Percentiles rank a stretch among this genome's conserved stretches.
Evolutionary conservation across 2,888 invertebrate genomes (phyloP).

Genomic region (Himalopsyche japonica): DNA sequence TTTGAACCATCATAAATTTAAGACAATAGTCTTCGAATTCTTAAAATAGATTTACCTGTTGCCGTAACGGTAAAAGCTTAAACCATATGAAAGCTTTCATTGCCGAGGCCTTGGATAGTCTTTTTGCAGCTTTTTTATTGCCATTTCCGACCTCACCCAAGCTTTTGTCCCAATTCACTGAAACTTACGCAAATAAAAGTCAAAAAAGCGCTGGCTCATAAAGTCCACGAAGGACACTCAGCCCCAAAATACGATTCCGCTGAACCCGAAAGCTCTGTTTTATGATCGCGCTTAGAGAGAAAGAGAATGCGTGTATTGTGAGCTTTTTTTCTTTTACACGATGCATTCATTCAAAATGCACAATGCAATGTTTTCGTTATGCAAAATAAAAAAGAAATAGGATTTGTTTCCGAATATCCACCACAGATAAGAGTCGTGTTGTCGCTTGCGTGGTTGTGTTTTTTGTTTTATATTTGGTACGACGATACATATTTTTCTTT

Average conservation of each 20-base stretch:
- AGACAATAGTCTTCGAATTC: neutral
- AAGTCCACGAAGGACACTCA: neutral
- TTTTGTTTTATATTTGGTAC: neutral
- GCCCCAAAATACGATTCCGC: neutral
- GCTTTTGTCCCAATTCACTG: neutral
- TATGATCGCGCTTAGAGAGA: neutral
- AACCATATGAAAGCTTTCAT: neutral
- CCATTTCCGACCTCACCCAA: slow-evolving; percentile 3
- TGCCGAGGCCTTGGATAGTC: neutral
- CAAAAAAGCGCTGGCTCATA: neutral
- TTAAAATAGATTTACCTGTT: neutral
- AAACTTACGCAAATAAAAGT: neutral
- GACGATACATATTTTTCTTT: no score
- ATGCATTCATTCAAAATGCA: neutral
- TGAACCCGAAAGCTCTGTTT: neutral
- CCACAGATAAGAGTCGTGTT: neutral
- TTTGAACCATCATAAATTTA: no score
- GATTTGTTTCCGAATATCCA: neutral
- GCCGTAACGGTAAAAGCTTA: neutral
- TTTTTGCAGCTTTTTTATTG: neutral
- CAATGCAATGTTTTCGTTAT: neutral
- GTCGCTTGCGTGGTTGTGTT: neutral
- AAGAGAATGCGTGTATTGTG: neutral
- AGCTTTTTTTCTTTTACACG: neutral
- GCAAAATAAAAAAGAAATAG: neutral